Conservation (phyloP, 2,888 invertebrate genomes). For the Leuctra nigra region DNA sequence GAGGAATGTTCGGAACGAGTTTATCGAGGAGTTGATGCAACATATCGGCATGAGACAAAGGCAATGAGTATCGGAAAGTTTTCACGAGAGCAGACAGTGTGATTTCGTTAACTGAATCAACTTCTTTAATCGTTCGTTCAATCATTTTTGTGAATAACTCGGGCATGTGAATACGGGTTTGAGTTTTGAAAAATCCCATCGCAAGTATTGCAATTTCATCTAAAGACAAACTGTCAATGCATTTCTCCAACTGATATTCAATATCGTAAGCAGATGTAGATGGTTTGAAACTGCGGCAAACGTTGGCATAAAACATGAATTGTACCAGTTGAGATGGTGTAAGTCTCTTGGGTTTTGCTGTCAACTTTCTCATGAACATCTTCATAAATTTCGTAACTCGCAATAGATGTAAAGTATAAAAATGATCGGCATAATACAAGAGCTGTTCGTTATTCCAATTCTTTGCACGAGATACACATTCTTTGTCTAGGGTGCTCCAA, state of each 20-base stretch:
- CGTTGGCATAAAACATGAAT: constrained; percentile 58
- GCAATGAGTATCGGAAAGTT: constrained; percentile 52
- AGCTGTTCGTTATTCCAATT: constrained; percentile 49
- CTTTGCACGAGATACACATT: constrained; percentile 46
- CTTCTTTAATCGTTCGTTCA: constrained; percentile 44
- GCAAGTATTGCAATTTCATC: constrained; percentile 64
- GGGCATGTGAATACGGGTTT: constrained; percentile 52
- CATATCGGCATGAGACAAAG: constrained; percentile 40
- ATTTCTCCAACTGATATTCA: constrained; percentile 49
- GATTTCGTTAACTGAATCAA: constrained; percentile 54
- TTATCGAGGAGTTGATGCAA: constrained; percentile 48
- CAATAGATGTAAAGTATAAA: constrained; percentile 53
- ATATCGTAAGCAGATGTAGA: constrained; percentile 57
- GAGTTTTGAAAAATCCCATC: constrained; percentile 73
- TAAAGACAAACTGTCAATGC: constrained; percentile 49
- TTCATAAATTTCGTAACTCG: constrained; percentile 50
- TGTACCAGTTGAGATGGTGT: constrained; percentile 57
- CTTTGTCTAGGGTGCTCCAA: constrained; percentile 61
- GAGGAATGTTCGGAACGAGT: constrained; percentile 48
- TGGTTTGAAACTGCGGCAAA: constrained; percentile 45
- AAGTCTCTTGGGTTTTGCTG: constrained; percentile 51
- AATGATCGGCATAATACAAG: constrained; percentile 54
- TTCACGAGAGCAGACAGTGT: constrained; percentile 60
- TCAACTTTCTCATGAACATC: constrained; percentile 48
- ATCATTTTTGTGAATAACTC: constrained; percentile 47